phyloP scores from a whole-genome alignment of 2,888 invertebrate genomes.

The Sinhomidia bicolor region DNA sequence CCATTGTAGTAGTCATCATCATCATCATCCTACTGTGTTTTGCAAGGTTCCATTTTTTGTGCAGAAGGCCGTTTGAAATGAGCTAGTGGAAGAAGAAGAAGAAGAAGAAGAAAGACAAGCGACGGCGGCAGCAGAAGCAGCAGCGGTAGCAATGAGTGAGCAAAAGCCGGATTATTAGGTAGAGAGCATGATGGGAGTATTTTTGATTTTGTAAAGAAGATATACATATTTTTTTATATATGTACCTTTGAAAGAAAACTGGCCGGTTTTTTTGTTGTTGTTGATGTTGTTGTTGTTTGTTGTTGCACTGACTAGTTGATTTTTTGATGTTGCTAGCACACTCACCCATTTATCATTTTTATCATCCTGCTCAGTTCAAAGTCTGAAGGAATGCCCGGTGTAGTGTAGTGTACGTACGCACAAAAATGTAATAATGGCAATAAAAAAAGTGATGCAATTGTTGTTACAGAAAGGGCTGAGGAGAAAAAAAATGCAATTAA shows the following conservation, averaged over 20 bases:
- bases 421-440: not conserved
- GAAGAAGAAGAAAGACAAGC: not conserved
- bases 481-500: not conserved
- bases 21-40: not conserved
- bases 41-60: not conserved
- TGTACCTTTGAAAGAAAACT: not conserved
- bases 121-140: not conserved
- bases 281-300: too few relatives aligned
- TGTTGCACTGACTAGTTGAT: not conserved
- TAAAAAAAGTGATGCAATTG: not conserved
- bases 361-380: not conserved
- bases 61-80: not conserved
- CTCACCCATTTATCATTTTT: slow-evolving; percentile 14
- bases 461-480: not conserved
- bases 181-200: not conserved
- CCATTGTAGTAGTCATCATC: not conserved
- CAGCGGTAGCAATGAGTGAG: not conserved
- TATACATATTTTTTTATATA: not conserved
- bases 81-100: too few relatives aligned
- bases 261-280: not conserved
- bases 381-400: not conserved
- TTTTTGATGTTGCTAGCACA: not conserved
- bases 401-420: too few relatives aligned
- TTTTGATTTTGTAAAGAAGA: too few relatives aligned
- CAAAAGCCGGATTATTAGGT: slow-evolving; percentile 7